Evolutionary conservation across 2,113 vertebrate genomes (phyloP).

Genomic region (Tupaia tana): DNA sequence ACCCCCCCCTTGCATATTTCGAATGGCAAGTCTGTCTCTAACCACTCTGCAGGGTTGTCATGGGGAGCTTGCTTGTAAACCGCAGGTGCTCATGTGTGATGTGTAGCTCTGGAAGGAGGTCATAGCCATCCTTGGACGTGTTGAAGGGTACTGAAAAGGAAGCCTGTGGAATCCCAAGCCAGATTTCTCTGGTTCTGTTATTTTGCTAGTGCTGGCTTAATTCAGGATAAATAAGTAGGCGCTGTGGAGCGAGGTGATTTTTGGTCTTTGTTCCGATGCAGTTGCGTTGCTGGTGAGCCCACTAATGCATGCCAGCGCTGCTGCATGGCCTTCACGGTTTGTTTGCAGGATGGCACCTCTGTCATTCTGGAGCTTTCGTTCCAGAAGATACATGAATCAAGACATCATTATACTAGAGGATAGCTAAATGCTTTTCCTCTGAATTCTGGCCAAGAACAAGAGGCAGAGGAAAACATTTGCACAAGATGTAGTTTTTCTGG

Average conservation of each 20-base stretch:
- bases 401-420: background rate
- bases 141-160: background rate
- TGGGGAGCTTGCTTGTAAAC: background rate
- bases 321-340: background rate
- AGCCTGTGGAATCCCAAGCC: background rate
- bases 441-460: slow-evolving; percentile 14
- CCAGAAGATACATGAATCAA: slow-evolving; percentile 23
- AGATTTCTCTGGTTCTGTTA: slow-evolving; percentile 10
- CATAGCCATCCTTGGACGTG: background rate
- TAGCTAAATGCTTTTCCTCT: slow-evolving; percentile 2
- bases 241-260: background rate
- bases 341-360: background rate
- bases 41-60: background rate
- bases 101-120: background rate
- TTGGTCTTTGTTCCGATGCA: background rate
- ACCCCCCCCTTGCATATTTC: background rate
- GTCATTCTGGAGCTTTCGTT: background rate
- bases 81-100: background rate
- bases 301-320: background rate
- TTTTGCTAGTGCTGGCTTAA: slow-evolving; percentile 3
- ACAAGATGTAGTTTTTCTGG: background rate
- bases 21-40: background rate
- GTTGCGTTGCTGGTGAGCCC: background rate
- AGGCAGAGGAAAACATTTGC: slow-evolving; percentile 34
- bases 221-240: background rate